Percentiles rank a stretch among this genome's conserved stretches.
phyloP scores from a whole-genome alignment of 2,113 vertebrate genomes.

The Tylochromis polylepis region DNA sequence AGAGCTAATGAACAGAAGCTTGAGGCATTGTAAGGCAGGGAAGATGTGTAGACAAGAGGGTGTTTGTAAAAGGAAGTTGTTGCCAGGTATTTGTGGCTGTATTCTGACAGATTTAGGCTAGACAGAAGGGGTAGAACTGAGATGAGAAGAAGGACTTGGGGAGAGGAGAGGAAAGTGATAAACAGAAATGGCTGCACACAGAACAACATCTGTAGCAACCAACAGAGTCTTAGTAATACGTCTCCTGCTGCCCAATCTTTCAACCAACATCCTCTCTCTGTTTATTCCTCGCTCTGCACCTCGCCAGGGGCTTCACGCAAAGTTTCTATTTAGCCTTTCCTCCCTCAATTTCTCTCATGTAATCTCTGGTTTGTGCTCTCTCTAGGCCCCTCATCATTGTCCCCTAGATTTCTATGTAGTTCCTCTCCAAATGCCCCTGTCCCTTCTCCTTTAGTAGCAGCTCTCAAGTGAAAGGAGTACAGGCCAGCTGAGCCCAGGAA shows the following conservation, averaged over 20 bases:
- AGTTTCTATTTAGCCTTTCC: constrained; percentile 49
- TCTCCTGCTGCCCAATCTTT: constrained; percentile 42
- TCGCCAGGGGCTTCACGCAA: constrained; percentile 12
- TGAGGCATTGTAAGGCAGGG: neutral
- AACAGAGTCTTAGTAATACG: constrained; percentile 33
- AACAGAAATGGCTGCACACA: constrained; percentile 39
- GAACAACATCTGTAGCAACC: constrained; percentile 25
- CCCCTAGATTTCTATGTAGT: neutral
- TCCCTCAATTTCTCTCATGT: constrained; percentile 34
- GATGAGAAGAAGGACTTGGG: constrained; percentile 27
- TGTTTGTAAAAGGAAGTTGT: constrained; percentile 30
- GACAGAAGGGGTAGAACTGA: constrained; percentile 38
- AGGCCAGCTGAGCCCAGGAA: constrained; percentile 55
- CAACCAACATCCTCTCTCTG: constrained; percentile 26
- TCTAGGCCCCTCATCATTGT: constrained; percentile 2
- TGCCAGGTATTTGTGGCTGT: constrained; percentile 49
- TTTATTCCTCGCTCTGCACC: constrained; percentile 25
- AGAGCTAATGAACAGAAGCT: constrained; percentile 45
- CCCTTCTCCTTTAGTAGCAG: constrained; percentile 27
- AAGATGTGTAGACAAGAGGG: neutral
- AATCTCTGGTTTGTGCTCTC: constrained; percentile 34
- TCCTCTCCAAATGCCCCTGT: neutral
- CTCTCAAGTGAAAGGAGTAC: constrained; percentile 59
- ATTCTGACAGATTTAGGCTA: constrained; percentile 66
- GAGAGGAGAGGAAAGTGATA: constrained; percentile 27